A percentile compares a stretch with the other conserved stretches of the same genome.
phyloP scores from a whole-genome alignment of 2,888 invertebrate genomes.

The Epinotia brunnichana region DNA sequence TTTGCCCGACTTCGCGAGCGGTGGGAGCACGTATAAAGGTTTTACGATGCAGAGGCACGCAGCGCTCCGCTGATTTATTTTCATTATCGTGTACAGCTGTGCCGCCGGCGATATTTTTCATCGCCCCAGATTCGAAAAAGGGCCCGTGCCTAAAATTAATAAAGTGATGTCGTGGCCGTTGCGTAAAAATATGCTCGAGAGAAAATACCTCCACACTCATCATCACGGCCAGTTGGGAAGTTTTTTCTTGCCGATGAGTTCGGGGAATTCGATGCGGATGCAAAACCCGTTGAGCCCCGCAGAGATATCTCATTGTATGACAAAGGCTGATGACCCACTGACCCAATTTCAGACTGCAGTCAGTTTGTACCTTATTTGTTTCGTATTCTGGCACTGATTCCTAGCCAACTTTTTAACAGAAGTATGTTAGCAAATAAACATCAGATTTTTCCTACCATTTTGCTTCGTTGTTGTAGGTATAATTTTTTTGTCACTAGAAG shows the following conservation, averaged over 20 bases:
- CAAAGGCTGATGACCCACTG: constrained; percentile 76
- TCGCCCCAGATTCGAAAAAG: constrained; percentile 54
- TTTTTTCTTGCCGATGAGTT: constrained; percentile 46
- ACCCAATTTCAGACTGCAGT: constrained; percentile 78
- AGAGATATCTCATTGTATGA: constrained; percentile 79
- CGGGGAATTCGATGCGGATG: constrained; percentile 62
- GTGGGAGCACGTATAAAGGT: constrained; percentile 59
- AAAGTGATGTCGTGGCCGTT: constrained; percentile 50
- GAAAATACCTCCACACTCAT: constrained; percentile 51
- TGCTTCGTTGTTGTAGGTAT: background rate
- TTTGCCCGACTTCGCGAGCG: constrained; percentile 53
- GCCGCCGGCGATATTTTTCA: constrained; percentile 60
- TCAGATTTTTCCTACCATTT: background rate
- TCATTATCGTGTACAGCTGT: constrained; percentile 66
- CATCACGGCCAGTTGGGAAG: constrained; percentile 46
- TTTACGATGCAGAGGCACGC: constrained; percentile 68
- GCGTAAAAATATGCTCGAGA: constrained; percentile 48
- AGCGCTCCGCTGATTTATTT: constrained; percentile 66
- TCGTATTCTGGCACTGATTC: constrained; percentile 75
- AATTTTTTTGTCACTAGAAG: no score
- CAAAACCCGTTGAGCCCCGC: constrained; percentile 68
- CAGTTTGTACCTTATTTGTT: constrained; percentile 74
- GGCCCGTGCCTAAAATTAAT: constrained; percentile 62
- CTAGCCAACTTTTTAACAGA: constrained; percentile 62
- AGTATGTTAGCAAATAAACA: constrained; percentile 12